These are phyloP conservation scores for Phataginus tetradactyla DNA, from an alignment of 2,797 vertebrate species.

Conservation along the genomic window DNA sequence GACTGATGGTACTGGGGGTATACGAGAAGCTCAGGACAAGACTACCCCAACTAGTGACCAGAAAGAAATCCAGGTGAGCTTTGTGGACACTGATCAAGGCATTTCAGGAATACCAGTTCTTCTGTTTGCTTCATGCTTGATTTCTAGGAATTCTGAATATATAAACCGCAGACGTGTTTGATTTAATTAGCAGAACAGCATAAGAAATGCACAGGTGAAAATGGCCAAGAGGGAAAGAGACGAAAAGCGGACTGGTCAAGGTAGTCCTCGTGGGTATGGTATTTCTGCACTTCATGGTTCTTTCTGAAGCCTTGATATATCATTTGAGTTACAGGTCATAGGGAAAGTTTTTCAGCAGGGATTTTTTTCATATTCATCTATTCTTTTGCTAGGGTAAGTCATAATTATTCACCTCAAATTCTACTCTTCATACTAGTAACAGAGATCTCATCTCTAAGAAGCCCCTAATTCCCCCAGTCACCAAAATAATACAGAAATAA, in stretches of 20 bases:
- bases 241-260: not conserved
- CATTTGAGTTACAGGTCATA: not conserved
- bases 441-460: not conserved
- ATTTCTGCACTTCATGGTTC: not conserved
- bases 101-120: not conserved
- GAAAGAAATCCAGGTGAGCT: not conserved
- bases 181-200: not conserved
- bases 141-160: not conserved
- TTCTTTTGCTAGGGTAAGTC: not conserved
- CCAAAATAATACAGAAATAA: slow-evolving; percentile 18
- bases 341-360: not conserved
- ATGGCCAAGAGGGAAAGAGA: not conserved
- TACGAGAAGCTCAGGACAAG: not conserved
- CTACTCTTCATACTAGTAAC: not conserved
- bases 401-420: not conserved
- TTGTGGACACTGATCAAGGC: not conserved
- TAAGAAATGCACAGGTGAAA: not conserved
- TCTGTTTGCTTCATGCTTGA: not conserved
- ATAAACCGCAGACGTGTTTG: not conserved
- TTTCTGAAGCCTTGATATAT: not conserved
- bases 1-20: not conserved
- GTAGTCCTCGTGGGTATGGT: not conserved
- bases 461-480: not conserved
- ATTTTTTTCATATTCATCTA: not conserved
- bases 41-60: not conserved